Conservation (phyloP, 2,888 invertebrate species). For the Archips xylosteana region DNA sequence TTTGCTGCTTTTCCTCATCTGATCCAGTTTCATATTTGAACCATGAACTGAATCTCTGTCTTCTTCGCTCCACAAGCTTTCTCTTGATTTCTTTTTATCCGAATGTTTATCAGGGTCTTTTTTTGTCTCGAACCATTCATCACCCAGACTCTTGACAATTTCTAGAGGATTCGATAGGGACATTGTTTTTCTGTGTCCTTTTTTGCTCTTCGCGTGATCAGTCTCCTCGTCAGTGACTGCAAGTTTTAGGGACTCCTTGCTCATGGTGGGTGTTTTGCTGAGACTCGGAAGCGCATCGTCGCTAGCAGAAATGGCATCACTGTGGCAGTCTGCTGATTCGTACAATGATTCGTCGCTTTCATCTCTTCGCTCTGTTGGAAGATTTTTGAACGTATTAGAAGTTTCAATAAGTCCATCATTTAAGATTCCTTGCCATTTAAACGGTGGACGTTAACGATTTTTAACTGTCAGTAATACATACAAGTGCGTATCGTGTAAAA, state of each 20-base stretch:
- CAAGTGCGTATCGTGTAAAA: constrained; percentile 47
- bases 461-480: constrained; percentile 6
- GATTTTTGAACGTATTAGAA: constrained; percentile 46
- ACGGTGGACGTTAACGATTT: not conserved
- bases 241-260: constrained; percentile 79
- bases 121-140: constrained; percentile 78
- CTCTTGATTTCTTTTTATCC: constrained; percentile 78
- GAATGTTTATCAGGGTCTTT: constrained; percentile 72
- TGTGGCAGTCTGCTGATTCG: constrained; percentile 81
- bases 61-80: constrained; percentile 82
- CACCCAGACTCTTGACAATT: constrained; percentile 77
- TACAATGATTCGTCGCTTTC: constrained; percentile 82
- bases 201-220: constrained; percentile 65
- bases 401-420: constrained; percentile 8
- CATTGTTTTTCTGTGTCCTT: constrained; percentile 80
- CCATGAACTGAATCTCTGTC: constrained; percentile 77
- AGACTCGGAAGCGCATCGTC: constrained; percentile 75
- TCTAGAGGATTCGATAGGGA: constrained; percentile 81
- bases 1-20: constrained; percentile 72
- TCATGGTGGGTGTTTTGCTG: constrained; percentile 74
- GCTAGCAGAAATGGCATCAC: constrained; percentile 78
- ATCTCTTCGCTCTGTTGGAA: constrained; percentile 75
- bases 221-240: constrained; percentile 80
- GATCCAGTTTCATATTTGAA: constrained; percentile 70
- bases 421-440: constrained; percentile 59